Percentiles rank a stretch among this genome's conserved stretches.
Evolutionary conservation across 2,797 vertebrate species (phyloP).

Genomic region (Melanotaenia parkinsoni): DNA sequence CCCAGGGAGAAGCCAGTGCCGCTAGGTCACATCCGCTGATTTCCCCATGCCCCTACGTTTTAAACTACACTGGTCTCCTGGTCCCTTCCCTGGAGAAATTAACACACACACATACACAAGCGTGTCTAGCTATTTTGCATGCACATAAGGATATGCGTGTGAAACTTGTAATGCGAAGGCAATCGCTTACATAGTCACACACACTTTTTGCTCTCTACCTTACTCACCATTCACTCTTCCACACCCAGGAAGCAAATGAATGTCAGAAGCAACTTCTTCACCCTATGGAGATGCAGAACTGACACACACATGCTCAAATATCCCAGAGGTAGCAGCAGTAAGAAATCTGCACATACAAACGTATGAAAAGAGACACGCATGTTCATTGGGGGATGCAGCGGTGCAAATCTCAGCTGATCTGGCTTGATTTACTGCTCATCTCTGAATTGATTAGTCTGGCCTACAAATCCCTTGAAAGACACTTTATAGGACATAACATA

Average conservation of each 20-base stretch:
- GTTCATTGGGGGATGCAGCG: slow-evolving; percentile 31
- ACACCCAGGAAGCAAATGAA: slow-evolving; percentile 17
- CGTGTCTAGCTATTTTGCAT: slow-evolving; percentile 28
- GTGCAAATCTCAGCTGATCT: slow-evolving; percentile 58
- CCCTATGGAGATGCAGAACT: slow-evolving; percentile 18
- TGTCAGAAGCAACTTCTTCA: slow-evolving; percentile 18
- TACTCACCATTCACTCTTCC: slow-evolving; percentile 13
- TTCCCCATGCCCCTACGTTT: slow-evolving; percentile 47
- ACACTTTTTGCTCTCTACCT: slow-evolving; percentile 17
- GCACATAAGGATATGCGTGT: slow-evolving; percentile 4
- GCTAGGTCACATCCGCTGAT: slow-evolving; percentile 46
- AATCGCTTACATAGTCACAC: background rate
- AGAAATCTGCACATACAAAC: slow-evolving; percentile 16
- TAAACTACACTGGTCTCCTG: slow-evolving; percentile 56
- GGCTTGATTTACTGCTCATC: slow-evolving; percentile 69
- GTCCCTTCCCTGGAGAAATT: slow-evolving; percentile 63
- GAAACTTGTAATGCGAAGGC: slow-evolving; percentile 16
- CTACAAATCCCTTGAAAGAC: slow-evolving; percentile 41
- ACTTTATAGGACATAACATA: background rate
- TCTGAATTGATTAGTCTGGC: slow-evolving; percentile 69
- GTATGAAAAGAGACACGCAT: slow-evolving; percentile 15
- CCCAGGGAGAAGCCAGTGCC: slow-evolving; percentile 44
- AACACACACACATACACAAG: slow-evolving; percentile 31
- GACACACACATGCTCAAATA: slow-evolving; percentile 3
- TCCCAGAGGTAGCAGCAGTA: slow-evolving; percentile 13